phyloP scores from a whole-genome alignment of 2,113 vertebrate species.

The Nothobranchius kuhntae region DNA sequence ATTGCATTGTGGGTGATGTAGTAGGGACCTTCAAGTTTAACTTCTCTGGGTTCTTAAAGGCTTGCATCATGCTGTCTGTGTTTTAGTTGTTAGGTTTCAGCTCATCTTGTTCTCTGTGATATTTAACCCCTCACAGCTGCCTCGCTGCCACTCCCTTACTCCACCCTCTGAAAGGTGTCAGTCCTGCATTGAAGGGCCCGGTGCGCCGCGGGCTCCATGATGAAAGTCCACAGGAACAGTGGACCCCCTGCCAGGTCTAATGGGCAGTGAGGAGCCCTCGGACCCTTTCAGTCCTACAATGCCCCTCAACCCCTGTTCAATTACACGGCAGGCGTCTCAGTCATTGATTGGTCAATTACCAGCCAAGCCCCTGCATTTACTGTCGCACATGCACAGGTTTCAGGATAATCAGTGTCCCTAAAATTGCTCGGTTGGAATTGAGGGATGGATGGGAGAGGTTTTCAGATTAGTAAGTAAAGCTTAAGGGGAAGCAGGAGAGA shows the following conservation, averaged over 20 bases:
- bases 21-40: neutral
- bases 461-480: conserved; percentile 76
- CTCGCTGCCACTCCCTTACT: conserved; percentile 21
- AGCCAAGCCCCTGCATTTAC: conserved; percentile 73
- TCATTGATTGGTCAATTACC: conserved; percentile 78
- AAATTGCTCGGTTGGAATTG: conserved; percentile 68
- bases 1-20: neutral
- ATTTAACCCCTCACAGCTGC: conserved; percentile 31
- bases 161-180: conserved; percentile 43
- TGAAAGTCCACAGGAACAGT: conserved; percentile 49
- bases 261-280: conserved; percentile 64
- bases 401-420: conserved; percentile 71
- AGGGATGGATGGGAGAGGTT: conserved; percentile 67
- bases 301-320: conserved; percentile 68
- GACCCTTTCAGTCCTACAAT: conserved; percentile 72
- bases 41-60: neutral
- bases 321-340: conserved; percentile 77
- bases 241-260: conserved; percentile 77
- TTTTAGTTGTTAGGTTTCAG: neutral
- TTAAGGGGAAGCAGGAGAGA: conserved; percentile 62
- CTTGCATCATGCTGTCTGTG: neutral
- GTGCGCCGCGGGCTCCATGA: conserved; percentile 36
- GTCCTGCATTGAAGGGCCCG: conserved; percentile 23
- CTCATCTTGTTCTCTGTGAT: neutral
- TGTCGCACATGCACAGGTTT: conserved; percentile 66